These are phyloP conservation scores for Heterodera carotae DNA, from an alignment of 1,140 invertebrate species.

Conservation along the genomic window DNA sequence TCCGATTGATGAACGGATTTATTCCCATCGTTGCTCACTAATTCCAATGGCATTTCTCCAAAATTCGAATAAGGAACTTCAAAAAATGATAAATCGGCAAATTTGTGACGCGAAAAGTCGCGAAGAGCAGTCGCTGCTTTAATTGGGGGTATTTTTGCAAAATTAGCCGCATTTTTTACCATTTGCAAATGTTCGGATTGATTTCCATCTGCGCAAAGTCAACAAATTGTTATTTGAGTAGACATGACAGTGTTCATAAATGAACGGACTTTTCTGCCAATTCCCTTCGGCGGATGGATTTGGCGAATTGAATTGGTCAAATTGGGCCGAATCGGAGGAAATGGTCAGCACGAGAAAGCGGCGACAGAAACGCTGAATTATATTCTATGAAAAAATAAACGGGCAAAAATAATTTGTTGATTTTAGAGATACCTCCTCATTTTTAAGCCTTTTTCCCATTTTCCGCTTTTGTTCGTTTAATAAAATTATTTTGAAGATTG, in stretches of 20 bases:
- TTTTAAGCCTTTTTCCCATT: not conserved
- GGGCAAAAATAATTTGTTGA: too few relatives aligned
- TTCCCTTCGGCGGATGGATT: not conserved
- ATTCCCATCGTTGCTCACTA: not conserved
- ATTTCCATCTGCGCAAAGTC: conserved; percentile 7
- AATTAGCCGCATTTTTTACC: not conserved
- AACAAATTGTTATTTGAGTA: not conserved
- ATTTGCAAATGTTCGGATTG: not conserved
- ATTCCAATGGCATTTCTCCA: not conserved
- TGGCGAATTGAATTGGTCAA: not conserved
- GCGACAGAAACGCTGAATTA: not conserved
- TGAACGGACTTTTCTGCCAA: not conserved
- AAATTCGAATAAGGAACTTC: not conserved
- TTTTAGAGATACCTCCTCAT: too few relatives aligned
- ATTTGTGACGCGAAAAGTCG: not conserved
- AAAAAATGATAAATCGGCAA: conserved; percentile 7
- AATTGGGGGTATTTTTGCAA: not conserved
- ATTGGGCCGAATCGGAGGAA: not conserved
- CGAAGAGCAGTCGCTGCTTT: not conserved
- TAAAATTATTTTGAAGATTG: not conserved
- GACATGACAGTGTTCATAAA: not conserved
- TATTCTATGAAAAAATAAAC: not conserved
- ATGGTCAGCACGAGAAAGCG: conserved; percentile 6
- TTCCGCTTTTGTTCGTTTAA: not conserved
- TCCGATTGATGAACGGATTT: not conserved